Evolutionary conservation across 2,888 invertebrate species (phyloP).

Genomic region (Thymelicus acteon): DNA sequence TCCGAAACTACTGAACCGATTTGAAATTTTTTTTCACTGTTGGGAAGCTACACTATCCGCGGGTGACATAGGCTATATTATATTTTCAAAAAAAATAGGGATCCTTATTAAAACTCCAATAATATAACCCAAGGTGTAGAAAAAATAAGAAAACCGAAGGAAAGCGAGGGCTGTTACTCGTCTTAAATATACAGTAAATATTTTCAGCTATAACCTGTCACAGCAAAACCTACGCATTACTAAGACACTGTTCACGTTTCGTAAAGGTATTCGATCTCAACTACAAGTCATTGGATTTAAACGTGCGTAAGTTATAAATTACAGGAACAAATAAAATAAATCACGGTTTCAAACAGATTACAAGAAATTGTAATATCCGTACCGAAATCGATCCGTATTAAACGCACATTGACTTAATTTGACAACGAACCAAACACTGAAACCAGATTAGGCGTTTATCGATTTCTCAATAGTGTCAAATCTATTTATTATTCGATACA

Average conservation of each 20-base stretch:
- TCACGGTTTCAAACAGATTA: constrained; percentile 32
- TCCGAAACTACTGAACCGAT: too few relatives aligned
- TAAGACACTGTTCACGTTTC: constrained; percentile 24
- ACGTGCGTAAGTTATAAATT: constrained; percentile 36
- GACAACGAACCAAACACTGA: constrained; percentile 25
- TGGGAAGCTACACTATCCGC: too few relatives aligned
- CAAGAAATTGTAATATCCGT: constrained; percentile 31
- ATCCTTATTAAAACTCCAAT: too few relatives aligned
- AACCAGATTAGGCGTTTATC: constrained; percentile 22
- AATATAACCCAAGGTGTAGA: too few relatives aligned
- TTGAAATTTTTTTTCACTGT: too few relatives aligned
- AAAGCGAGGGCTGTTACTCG: too few relatives aligned
- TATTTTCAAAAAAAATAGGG: too few relatives aligned
- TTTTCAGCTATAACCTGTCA: constrained; percentile 12
- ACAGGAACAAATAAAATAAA: constrained; percentile 33
- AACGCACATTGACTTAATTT: constrained; percentile 34
- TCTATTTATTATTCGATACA: neutral
- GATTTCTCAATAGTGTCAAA: constrained; percentile 23
- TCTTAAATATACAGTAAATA: neutral
- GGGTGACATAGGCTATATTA: too few relatives aligned
- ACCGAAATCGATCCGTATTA: constrained; percentile 31
- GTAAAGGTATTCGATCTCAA: constrained; percentile 15
- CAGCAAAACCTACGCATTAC: constrained; percentile 23
- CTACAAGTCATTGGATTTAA: constrained; percentile 24
- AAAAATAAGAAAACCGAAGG: too few relatives aligned